phyloP scores from a whole-genome alignment of 2,113 vertebrate genomes.

The Cavia aperea region DNA sequence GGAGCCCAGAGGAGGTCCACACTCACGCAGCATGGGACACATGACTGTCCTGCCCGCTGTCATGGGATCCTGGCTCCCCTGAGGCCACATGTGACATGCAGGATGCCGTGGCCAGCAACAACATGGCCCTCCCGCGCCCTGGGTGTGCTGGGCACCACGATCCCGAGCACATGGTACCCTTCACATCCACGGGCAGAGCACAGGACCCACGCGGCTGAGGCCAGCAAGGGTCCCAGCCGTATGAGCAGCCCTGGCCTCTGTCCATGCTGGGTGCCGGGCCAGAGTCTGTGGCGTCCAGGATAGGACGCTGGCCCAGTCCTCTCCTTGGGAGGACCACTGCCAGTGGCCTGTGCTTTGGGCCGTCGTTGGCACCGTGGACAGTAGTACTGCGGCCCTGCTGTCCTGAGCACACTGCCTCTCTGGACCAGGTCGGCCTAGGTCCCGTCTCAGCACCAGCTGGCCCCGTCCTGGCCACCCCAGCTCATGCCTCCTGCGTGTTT shows the following conservation, averaged over 20 bases:
- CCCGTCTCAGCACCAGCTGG: background rate
- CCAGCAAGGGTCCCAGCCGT: background rate
- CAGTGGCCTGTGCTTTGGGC: background rate
- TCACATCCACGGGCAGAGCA: too few relatives aligned
- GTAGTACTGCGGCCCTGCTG: background rate
- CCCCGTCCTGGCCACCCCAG: background rate
- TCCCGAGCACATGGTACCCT: rapidly evolving
- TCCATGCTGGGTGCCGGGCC: background rate
- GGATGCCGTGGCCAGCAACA: rapidly evolving
- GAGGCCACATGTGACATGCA: background rate
- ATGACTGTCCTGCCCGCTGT: background rate
- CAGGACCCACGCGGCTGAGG: rapidly evolving
- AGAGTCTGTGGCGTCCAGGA: rapidly evolving
- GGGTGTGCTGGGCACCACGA: rapidly evolving
- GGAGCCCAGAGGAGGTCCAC: rapidly evolving
- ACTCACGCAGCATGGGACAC: rapidly evolving
- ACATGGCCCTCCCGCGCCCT: rapidly evolving
- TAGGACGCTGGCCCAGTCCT: rapidly evolving
- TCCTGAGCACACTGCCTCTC: background rate
- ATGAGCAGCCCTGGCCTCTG: background rate
- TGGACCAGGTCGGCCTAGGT: background rate
- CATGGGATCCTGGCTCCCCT: rapidly evolving
- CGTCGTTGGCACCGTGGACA: rapidly evolving
- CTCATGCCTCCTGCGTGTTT: background rate
- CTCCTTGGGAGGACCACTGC: background rate